These are phyloP conservation scores for Brachyhypopomus gauderio DNA, from an alignment of 2,113 vertebrate species.

Conservation along the genomic window DNA sequence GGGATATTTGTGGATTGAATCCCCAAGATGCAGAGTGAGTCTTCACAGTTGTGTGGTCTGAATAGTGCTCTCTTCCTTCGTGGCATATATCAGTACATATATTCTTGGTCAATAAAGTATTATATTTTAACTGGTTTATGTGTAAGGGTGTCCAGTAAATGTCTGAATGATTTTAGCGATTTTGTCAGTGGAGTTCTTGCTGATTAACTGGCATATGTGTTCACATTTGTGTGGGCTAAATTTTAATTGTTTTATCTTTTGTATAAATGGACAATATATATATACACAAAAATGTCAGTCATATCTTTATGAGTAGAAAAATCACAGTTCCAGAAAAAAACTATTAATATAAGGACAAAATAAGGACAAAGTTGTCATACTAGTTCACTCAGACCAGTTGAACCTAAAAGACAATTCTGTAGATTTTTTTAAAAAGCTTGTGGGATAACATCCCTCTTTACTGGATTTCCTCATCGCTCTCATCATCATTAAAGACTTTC, in stretches of 20 bases:
- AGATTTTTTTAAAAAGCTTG: not conserved
- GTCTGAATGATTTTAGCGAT: too few relatives aligned
- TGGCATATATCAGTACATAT: not conserved
- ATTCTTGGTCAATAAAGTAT: constrained; percentile 45
- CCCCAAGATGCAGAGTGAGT: not conserved
- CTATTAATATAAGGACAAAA: not conserved
- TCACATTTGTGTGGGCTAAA: not conserved
- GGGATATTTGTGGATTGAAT: not conserved
- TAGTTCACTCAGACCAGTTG: not conserved
- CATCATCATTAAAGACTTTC: constrained; percentile 41
- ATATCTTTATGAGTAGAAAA: not conserved
- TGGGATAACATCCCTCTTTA: not conserved
- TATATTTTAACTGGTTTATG: constrained; percentile 46
- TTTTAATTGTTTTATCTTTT: not conserved
- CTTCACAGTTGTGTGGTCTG: constrained; percentile 10
- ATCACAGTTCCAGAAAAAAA: not conserved
- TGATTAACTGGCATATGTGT: not conserved
- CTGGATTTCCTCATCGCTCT: constrained; percentile 35
- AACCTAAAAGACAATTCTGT: not conserved
- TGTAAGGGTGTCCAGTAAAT: not conserved
- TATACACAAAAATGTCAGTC: too few relatives aligned
- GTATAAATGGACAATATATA: not conserved
- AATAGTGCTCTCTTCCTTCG: constrained; percentile 14
- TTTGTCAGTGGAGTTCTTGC: not conserved
- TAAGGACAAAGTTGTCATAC: not conserved